Percentiles rank a stretch among this genome's conserved stretches.
These are phyloP conservation scores for Microplitis demolitor DNA, from an alignment of 1,140 invertebrate species.

Conservation along the genomic window DNA sequence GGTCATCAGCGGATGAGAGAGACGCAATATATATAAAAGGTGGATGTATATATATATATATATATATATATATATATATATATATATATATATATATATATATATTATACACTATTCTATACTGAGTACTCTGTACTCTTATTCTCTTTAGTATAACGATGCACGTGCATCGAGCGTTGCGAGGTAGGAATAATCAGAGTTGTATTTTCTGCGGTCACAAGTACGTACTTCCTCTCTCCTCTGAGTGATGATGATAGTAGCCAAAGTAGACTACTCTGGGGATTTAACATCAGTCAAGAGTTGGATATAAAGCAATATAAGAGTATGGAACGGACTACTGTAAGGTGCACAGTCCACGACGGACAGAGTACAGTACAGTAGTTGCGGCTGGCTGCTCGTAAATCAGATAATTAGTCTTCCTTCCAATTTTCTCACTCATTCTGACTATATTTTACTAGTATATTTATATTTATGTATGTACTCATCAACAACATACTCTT, in stretches of 20 bases:
- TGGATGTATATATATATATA: too few relatives aligned
- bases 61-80: too few relatives aligned
- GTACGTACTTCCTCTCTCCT: not conserved
- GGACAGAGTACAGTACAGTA: not conserved
- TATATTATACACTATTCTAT: too few relatives aligned
- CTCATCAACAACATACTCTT: not conserved
- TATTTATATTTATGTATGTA: not conserved
- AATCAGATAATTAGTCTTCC: slow-evolving; percentile 28
- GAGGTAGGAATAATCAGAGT: not conserved
- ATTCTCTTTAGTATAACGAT: not conserved
- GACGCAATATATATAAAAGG: too few relatives aligned
- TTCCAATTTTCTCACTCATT: not conserved
- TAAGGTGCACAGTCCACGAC: slow-evolving; percentile 15
- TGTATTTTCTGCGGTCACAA: not conserved
- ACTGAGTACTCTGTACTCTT: not conserved
- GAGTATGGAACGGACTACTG: not conserved
- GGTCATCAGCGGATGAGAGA: not conserved
- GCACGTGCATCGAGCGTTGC: slow-evolving; percentile 12
- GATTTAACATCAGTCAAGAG: too few relatives aligned
- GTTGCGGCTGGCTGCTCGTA: slow-evolving; percentile 20
- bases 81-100: too few relatives aligned
- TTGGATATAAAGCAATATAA: not conserved
- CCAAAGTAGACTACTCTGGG: too few relatives aligned
- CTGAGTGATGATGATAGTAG: not conserved
- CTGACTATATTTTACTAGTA: not conserved